Base-by-base conservation (phyloP, 2,113 vertebrate species). In the Poeciliopsis prolifica region DNA sequence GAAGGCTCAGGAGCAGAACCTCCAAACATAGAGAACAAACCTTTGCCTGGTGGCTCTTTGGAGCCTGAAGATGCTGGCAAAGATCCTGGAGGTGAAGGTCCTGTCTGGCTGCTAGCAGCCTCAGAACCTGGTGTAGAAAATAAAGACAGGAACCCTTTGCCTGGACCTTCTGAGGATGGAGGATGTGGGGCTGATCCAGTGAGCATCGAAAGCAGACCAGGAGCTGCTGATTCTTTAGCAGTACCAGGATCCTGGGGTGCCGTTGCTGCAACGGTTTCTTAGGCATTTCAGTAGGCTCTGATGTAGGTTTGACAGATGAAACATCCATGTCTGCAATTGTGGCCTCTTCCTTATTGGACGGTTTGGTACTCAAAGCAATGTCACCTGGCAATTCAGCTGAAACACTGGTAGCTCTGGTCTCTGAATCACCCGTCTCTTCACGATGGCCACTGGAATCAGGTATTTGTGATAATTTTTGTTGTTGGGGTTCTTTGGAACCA, bases 61-160 rank as follows among this genome's bases (percentile, higher is more conserved):
- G 81, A 44, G 31, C 30, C 70, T 29, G 84, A 70, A 68, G 67
- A 72, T 76, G 4, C 69, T 74, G 84, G 26, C 35, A 48, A 33
- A 79, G 75, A 44, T 1, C 26, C 71, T 76, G 54, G 40, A 31
- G 80, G 61, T 70, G 68, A 64, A 65, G 71, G 60, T 31, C n/a
- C 40, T 65, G 40, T 51, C 13, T 84, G 79, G 54, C 9, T 73
- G 26, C 63, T 61, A 63, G 48, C 63, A 51, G 86, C 31, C 1
- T 90, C 78, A 48, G 68, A 71, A n/a, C 42, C 74, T 15, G 88
- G 60, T 63, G 82, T 88, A 83, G 88, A 92, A 84, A 97, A 94
- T 74, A 96, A 95, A 60, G 96, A 96, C 86, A 96, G 94, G 77
- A 97, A 81, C 85, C 87, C 89, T 84, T 88, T 95, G 84, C 80